Evolutionary conservation across 2,113 vertebrate genomes (phyloP).

Genomic region (Spea multiplicata): DNA sequence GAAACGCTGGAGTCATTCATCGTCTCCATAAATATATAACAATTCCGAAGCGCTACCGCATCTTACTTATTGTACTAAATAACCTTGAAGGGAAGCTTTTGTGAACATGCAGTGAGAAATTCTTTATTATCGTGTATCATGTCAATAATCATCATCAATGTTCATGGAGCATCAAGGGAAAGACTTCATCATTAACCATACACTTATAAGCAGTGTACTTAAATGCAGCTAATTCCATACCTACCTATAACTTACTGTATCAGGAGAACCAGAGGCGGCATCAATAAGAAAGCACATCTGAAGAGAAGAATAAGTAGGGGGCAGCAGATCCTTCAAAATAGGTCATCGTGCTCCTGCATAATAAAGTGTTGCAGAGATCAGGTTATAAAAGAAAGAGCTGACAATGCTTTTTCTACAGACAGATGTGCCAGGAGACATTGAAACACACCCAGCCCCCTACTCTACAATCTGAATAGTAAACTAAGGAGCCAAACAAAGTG

Average conservation of each 20-base stretch:
- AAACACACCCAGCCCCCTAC: not conserved
- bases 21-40: no score
- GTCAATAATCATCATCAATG: no score
- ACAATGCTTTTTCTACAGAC: constrained; percentile 15
- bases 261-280: not conserved
- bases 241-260: not conserved
- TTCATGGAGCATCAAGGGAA: no score
- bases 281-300: not conserved
- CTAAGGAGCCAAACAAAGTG: not conserved
- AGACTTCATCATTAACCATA: no score
- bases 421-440: not conserved
- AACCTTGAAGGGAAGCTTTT: no score
- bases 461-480: not conserved
- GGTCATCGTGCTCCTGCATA: constrained; percentile 8
- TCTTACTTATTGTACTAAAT: no score
- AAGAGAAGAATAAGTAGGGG: constrained; percentile 2
- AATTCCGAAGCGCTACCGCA: no score
- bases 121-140: no score
- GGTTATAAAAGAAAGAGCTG: constrained; percentile 3
- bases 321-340: constrained; percentile 3
- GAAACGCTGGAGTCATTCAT: no score
- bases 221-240: no score
- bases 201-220: no score
- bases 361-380: not conserved
- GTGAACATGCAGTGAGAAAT: no score